phyloP scores from a whole-genome alignment of 2,888 invertebrate species.

The Griposia aprilina region DNA sequence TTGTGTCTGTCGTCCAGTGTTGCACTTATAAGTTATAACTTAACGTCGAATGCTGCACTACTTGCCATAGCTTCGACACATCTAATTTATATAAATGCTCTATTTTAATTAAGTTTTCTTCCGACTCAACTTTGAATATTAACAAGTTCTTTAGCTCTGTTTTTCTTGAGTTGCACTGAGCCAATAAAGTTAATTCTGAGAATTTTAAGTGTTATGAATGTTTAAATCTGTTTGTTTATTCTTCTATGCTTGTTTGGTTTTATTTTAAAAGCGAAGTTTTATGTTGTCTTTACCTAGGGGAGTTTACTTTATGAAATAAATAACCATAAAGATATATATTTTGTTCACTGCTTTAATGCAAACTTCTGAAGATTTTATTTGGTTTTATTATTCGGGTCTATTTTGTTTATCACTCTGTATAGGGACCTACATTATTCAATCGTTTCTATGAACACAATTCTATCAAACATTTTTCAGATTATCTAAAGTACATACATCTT shows the following conservation, averaged over 20 bases:
- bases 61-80: constrained; percentile 67
- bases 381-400: neutral
- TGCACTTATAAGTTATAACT: constrained; percentile 60
- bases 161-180: constrained; percentile 58
- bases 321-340: too few species aligned
- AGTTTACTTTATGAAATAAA: neutral
- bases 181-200: constrained; percentile 55
- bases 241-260: neutral
- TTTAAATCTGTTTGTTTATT: constrained; percentile 13
- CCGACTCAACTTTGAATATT: constrained; percentile 71
- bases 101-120: constrained; percentile 76
- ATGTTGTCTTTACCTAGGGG: neutral
- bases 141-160: constrained; percentile 68
- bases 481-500: too few species aligned
- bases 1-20: constrained; percentile 25
- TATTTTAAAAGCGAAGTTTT: constrained; percentile 14
- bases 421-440: neutral
- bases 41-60: constrained; percentile 64
- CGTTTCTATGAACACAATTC: too few species aligned
- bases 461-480: too few species aligned
- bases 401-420: neutral
- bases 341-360: too few species aligned
- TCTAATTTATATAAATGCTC: constrained; percentile 74
- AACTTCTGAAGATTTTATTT: neutral
- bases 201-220: constrained; percentile 38